Evolutionary conservation across 1,140 invertebrate species (phyloP).

Genomic region (Drosophila jambulina): DNA sequence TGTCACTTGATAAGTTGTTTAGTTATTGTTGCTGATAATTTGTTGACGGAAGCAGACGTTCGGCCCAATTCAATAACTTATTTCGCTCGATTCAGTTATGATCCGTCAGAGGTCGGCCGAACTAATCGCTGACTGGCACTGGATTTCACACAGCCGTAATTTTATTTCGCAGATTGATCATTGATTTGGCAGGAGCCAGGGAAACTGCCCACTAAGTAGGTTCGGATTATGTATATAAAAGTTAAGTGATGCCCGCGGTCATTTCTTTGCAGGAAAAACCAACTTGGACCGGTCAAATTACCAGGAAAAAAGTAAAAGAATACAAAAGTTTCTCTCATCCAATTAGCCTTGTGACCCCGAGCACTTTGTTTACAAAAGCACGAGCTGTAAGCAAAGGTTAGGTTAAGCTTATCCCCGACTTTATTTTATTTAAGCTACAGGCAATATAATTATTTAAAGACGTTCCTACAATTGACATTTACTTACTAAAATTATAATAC

Average conservation of each 20-base stretch:
- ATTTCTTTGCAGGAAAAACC: neutral
- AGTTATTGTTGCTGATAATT: slow-evolving; percentile 62
- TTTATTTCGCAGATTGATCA: slow-evolving; percentile 39
- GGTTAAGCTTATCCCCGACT: neutral
- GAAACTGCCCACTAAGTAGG: neutral
- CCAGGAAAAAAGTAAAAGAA: slow-evolving; percentile 9
- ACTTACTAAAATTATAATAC: neutral
- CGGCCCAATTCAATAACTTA: slow-evolving; percentile 62
- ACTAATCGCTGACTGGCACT: slow-evolving; percentile 57
- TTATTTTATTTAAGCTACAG: no score
- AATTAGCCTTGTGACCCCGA: slow-evolving; percentile 27
- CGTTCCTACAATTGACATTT: neutral
- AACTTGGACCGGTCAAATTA: slow-evolving; percentile 8
- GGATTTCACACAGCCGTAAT: slow-evolving; percentile 51
- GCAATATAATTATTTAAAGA: neutral
- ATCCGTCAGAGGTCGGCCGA: slow-evolving; percentile 19
- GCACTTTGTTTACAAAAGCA: slow-evolving; percentile 18
- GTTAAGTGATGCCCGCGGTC: slow-evolving; percentile 24
- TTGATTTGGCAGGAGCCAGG: slow-evolving; percentile 5
- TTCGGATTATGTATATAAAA: slow-evolving; percentile 23
- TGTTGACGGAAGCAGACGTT: slow-evolving; percentile 63
- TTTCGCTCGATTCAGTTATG: slow-evolving; percentile 59
- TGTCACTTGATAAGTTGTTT: slow-evolving; percentile 55
- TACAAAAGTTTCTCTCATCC: slow-evolving; percentile 36
- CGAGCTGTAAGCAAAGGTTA: slow-evolving; percentile 20